phyloP scores from a whole-genome alignment of 2,797 vertebrate genomes.

The Basileuterus tristriatus region DNA sequence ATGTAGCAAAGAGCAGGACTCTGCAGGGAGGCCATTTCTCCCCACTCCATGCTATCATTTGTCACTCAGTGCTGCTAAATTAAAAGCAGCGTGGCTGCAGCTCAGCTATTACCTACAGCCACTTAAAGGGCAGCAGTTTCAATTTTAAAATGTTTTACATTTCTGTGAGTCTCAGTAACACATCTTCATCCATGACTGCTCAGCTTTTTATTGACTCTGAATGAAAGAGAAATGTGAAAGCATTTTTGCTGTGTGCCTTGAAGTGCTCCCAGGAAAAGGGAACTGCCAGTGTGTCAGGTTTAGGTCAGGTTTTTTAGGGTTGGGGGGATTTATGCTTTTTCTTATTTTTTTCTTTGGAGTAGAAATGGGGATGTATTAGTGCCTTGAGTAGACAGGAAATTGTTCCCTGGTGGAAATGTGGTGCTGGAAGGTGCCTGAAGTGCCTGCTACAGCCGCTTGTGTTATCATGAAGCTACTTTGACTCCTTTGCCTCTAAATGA shows the following conservation, averaged over 20 bases:
- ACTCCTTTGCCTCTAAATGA: not conserved
- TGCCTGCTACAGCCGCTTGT: not conserved
- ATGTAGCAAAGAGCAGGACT: not conserved
- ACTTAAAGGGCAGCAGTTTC: slow-evolving; percentile 11
- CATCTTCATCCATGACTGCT: not conserved
- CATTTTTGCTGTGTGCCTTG: not conserved
- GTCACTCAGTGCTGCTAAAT: slow-evolving; percentile 24
- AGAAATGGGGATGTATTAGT: not conserved
- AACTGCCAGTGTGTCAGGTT: not conserved
- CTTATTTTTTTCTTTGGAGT: not conserved
- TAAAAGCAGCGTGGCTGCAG: slow-evolving; percentile 29
- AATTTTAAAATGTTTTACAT: not conserved
- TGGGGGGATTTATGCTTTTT: not conserved
- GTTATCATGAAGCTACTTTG: not conserved
- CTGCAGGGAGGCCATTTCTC: not conserved
- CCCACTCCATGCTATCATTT: not conserved
- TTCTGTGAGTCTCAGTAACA: not conserved
- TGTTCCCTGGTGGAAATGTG: not conserved
- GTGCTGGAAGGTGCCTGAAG: not conserved
- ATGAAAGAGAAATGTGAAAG: not conserved
- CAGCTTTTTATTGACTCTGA: not conserved
- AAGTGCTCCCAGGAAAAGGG: not conserved
- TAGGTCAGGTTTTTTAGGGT: not conserved
- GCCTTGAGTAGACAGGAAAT: not conserved
- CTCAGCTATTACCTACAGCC: slow-evolving; percentile 2